phyloP scores from a whole-genome alignment of 2,888 invertebrate species.

The Hemicrepidius hirtus region DNA sequence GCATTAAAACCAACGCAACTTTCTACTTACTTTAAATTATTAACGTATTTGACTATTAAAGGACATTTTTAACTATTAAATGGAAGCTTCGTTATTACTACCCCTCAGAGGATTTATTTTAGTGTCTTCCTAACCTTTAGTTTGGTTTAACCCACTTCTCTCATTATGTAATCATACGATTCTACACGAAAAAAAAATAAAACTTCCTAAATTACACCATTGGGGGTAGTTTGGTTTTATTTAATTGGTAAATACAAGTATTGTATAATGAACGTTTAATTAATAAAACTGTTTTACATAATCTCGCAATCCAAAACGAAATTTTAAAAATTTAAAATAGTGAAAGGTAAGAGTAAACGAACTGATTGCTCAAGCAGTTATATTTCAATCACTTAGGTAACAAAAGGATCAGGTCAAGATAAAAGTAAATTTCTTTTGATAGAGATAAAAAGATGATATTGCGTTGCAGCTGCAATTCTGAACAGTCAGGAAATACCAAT shows the following conservation, averaged over 20 bases:
- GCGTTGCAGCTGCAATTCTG: constrained; percentile 13
- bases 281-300: no score
- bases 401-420: neutral
- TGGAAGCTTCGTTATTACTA: no score
- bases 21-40: no score
- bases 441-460: neutral
- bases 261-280: constrained; percentile 8
- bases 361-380: neutral
- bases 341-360: no score
- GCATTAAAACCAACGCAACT: no score
- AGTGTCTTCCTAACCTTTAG: no score
- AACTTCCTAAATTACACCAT: neutral
- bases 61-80: no score
- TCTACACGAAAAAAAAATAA: constrained; percentile 2
- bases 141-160: neutral
- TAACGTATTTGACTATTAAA: neutral
- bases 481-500: constrained; percentile 8
- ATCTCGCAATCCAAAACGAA: no score
- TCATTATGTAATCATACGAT: neutral
- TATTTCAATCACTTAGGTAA: constrained; percentile 6
- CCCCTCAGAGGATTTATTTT: no score
- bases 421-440: neutral
- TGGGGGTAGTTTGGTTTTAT: neutral
- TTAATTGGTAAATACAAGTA: constrained; percentile 11
- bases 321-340: neutral